Evolutionary conservation across 2,888 invertebrate species (phyloP), one percentile per base, ranked within the genome.

Genomic region (Mythimna lalbum): DNA sequence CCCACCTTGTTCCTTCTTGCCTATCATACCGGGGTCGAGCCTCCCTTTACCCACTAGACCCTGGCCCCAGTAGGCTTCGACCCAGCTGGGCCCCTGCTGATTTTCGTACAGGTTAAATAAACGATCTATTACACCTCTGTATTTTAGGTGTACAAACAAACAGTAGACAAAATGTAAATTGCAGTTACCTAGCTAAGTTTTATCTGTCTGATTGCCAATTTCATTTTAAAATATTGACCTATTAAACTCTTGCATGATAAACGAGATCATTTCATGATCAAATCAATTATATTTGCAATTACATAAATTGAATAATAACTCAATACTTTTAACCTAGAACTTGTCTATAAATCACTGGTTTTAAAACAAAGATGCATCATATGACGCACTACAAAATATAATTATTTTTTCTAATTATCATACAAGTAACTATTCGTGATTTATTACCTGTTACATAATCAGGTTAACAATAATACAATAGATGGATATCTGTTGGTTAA

Each of bases 281-380:
- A 57, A 69, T 39, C 63, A 52, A 74, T 65, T 80, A 64, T 1
- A 63, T 14, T 31, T 31, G 31, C 52, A 80, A 78, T 78, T 78
- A 69, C 39, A 76, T 56, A 55, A 62, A 69, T 63, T 76, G 64
- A 65, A 65, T 80, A 69, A 68, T 80, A 61, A 80, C 49, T 53
- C 27, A 57, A 39, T 49, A 19, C 2, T 62, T 50, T 60, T 52
- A 68, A 77, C 81, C 78, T 68, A 81, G 72, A 72, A 81, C 72
- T 70, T 72, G 63, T 55, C 39, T 47, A 72, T 81, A 77, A 79
- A 79, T 81, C 64, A 72, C 19, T 52, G 47, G n/a, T 31, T 61
- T n/a, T 39, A 63, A 55, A 81, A 80, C 78, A 78, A 81, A 78
- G 78, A 61, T 76, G 12, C 63, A 61, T 50, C 47, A 63, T 39